Percentiles rank a stretch among this genome's conserved stretches.
Conservation (phyloP, 2,797 vertebrate species). For the Enoplosus armatus region DNA sequence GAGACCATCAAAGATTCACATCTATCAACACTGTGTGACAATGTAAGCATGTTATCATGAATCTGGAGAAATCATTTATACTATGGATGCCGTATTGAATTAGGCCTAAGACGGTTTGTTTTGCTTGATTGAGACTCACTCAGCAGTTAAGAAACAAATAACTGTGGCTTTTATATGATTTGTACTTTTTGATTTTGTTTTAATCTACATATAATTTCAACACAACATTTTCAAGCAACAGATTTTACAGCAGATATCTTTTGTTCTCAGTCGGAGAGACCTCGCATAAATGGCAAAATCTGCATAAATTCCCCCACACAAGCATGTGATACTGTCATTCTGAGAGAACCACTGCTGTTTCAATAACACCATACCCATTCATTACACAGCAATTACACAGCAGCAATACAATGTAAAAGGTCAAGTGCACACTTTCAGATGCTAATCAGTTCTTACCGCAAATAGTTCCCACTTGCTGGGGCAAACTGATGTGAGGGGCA, state of each 20-base stretch:
- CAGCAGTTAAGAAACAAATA: slow-evolving; percentile 2
- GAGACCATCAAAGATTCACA: slow-evolving; percentile 6
- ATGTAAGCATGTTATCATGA: too few species aligned
- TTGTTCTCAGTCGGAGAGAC: slow-evolving; percentile 31
- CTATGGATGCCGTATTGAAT: neutral
- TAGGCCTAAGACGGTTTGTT: neutral
- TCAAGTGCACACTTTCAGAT: slow-evolving; percentile 57
- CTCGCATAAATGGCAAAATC: slow-evolving; percentile 11
- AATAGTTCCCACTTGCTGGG: slow-evolving; percentile 26
- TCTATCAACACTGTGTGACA: slow-evolving; percentile 1
- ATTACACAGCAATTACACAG: slow-evolving; percentile 55
- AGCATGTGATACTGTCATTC: slow-evolving; percentile 49
- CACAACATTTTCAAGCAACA: neutral
- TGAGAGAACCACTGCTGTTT: slow-evolving; percentile 55
- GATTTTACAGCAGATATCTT: neutral
- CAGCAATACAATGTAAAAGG: slow-evolving; percentile 51
- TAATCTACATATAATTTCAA: slow-evolving; percentile 1
- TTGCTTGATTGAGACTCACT: neutral
- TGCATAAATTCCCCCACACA: slow-evolving; percentile 37
- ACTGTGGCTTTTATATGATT: slow-evolving; percentile 1
- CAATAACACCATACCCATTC: slow-evolving; percentile 42
- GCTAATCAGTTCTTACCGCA: slow-evolving; percentile 36
- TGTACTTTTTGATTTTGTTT: neutral
- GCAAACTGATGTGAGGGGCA: neutral
- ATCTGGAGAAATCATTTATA: neutral